These are phyloP conservation scores for Pharmacophagus antenor DNA, from an alignment of 2,888 invertebrate genomes.

Conservation along the genomic window DNA sequence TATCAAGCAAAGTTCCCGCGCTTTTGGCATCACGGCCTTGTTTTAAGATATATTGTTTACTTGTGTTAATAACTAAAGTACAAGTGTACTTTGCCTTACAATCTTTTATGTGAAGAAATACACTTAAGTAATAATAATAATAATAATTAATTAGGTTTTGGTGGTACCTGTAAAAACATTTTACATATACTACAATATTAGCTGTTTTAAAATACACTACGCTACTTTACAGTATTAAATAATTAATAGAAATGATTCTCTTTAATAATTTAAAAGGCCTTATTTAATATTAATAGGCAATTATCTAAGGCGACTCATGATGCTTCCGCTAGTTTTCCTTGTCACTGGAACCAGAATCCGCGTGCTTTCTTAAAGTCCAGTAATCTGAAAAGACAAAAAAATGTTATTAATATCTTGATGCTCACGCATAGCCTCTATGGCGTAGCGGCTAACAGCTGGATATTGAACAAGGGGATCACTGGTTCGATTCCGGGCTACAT, in stretches of 20 bases:
- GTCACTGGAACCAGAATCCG: constrained; percentile 67
- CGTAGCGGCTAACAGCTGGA: too few relatives aligned
- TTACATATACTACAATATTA: constrained; percentile 6
- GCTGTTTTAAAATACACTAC: neutral
- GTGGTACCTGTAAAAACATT: neutral
- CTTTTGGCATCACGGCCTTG: neutral
- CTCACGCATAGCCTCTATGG: too few relatives aligned
- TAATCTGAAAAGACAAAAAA: constrained; percentile 72
- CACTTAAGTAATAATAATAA: too few relatives aligned
- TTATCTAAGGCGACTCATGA: constrained; percentile 37
- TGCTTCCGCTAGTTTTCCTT: constrained; percentile 64
- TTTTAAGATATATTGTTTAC: too few relatives aligned
- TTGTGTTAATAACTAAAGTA: too few relatives aligned
- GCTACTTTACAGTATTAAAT: constrained; percentile 38
- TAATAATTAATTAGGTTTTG: neutral
- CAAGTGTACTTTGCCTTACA: too few relatives aligned
- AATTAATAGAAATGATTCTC: constrained; percentile 43
- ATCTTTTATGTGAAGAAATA: too few relatives aligned
- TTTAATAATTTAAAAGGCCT: constrained; percentile 42
- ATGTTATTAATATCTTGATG: constrained; percentile 5
- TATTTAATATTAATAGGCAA: constrained; percentile 36
- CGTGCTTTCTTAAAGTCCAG: constrained; percentile 74
- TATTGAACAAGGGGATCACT: too few relatives aligned
- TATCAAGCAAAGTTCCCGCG: too few relatives aligned
- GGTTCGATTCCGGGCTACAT: too few relatives aligned